Percentiles rank a stretch among this genome's conserved stretches.
Conservation (phyloP, 2,113 vertebrate genomes). For the Grammomys surdaster region DNA sequence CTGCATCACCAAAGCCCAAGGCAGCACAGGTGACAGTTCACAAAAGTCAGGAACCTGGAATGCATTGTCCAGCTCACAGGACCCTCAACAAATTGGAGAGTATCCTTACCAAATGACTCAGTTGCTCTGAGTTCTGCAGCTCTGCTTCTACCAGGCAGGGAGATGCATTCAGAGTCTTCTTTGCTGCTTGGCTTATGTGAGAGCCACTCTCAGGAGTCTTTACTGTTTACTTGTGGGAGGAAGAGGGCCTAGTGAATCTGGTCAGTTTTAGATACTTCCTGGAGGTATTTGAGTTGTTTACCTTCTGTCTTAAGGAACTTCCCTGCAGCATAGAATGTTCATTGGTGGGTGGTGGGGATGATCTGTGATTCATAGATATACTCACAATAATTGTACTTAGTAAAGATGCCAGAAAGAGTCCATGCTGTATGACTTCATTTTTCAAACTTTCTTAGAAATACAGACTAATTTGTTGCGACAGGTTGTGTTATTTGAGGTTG, state of each 20-base stretch:
- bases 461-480: not conserved
- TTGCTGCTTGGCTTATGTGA: not conserved
- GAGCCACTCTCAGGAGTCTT: not conserved
- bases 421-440: not conserved
- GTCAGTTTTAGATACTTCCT: not conserved
- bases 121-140: not conserved
- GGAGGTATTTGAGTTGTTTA: not conserved
- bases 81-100: not conserved
- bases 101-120: not conserved
- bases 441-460: slow-evolving; percentile 23
- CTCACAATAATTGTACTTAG: not conserved
- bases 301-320: not conserved
- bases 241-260: not conserved
- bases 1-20: too few species aligned
- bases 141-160: not conserved
- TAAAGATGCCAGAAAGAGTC: not conserved
- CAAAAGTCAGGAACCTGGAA: not conserved
- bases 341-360: too few species aligned
- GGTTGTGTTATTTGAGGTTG: not conserved
- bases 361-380: not conserved
- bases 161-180: not conserved
- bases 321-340: not conserved
- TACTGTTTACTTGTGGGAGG: not conserved
- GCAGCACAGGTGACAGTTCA: not conserved
- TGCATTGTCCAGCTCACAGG: not conserved